Base-by-base conservation (phyloP, 2,888 invertebrate genomes). In the Limenitis camilla region DNA sequence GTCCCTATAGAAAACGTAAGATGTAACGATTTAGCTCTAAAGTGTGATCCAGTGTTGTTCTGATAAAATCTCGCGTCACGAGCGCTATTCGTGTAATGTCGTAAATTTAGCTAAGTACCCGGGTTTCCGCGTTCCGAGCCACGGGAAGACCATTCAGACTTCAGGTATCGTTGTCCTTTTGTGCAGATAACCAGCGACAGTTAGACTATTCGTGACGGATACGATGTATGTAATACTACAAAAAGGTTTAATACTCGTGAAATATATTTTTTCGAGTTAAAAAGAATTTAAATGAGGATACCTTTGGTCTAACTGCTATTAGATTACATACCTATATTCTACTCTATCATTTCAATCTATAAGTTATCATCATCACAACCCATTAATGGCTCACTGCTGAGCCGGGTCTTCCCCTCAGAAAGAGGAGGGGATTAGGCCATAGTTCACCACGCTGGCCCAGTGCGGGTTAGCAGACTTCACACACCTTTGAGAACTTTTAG, bases 71-170 rank as follows among this genome's bases (percentile, higher is more conserved):
- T 62, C 48, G 51, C 50, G 46, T 60, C 64, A 64, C 64, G 65
- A 63, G 52, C 60, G 61, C 60, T 53, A 54, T 53, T 62, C 58
- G 61, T 59, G 64, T 60, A 58, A 55, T 53, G 61, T 60, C 62
- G 63, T 64, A 64, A 62, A 63, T 63, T 61, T 61, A 59, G 56
- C 55, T 55, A 56, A 60, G 56, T 52, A 54, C 36, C 47, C 51
- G 56, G 51, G 60, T 60, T 66, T 66, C 66, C 66, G 66, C 64
- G 62, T 66, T 62, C 61, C 61, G n/a, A 42, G 35, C 49, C 49
- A 31, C 46, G 43, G 57, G 54, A 52, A 40, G 31, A 19, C 19
- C 19, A 19, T 19, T 19, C 19, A 19, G 19, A 19, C 19, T 19
- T 19, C 40, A 32, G 28, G 52, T 46, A 48, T 55, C 52, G 46